Evolutionary conservation across 2,888 invertebrate species (phyloP), one percentile per base, ranked within the genome.

Genomic region (Cantharis rufa): DNA sequence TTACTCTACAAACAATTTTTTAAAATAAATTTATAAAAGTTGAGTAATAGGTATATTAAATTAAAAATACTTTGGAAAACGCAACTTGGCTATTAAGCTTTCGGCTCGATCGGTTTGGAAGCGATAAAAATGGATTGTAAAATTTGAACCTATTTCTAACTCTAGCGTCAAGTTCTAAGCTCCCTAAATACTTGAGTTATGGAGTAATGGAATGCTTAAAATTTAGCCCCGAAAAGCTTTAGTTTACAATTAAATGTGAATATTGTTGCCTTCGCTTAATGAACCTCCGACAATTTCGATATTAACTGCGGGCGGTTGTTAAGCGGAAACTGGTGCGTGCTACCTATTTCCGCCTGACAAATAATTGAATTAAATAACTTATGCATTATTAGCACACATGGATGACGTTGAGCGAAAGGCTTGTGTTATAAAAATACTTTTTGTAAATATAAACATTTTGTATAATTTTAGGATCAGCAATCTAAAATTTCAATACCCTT

Each of bases 311-410:
- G 72, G 28, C 27, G 72, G 72, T 27, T 62, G 69, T 69, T 63
- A 62, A 72, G 72, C 70, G 70, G 66, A 75, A 75, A 71, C 66
- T 28, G 71, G 70, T 66, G 75, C 70, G 75, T 75, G 71, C 32
- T 64, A 75, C 75, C 75, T 69, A 75, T 71, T 75, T 75, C 75
- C 75, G 71, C 75, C 48, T 75, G 71, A 70, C 28, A 28, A 28
- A 64, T 75, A 75, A 75, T 75, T 75, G 70, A 75, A 71, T 75
- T 75, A 75, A 70, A 66, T 66, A 70, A 68, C 70, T 66, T 32
- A 32, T 21, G 48, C 68, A 70, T 75, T 75, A 71, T 75, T 75
- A 75, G 27, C 21, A 75, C 70, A 74, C 74, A 74, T 10, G 32
- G 62, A 62, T 62, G 32, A 48, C 64, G 48, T 32, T 32, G 13